A percentile compares a stretch with the other conserved stretches of the same genome.
Evolutionary conservation across 2,797 vertebrate genomes (phyloP).

Genomic region (Hyperoplus lanceolatus): DNA sequence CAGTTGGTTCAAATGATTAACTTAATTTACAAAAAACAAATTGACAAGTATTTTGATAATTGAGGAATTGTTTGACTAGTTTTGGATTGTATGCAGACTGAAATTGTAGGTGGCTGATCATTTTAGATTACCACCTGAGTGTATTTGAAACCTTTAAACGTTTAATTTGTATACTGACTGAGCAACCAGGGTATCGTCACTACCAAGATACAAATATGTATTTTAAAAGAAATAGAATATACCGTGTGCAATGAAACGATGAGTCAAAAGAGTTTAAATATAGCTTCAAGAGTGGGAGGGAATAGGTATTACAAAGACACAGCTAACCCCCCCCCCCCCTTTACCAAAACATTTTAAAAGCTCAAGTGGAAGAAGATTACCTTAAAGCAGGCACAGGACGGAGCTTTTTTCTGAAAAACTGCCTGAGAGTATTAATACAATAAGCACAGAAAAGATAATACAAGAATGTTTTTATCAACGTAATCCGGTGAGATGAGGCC

Average conservation of each 20-base stretch:
- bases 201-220: conserved; percentile 15
- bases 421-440: conserved; percentile 83
- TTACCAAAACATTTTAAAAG: conserved; percentile 76
- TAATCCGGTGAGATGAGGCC: conserved; percentile 85
- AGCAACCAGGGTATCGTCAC: not conserved
- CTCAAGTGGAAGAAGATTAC: conserved; percentile 85
- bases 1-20: not conserved
- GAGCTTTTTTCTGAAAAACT: conserved; percentile 77
- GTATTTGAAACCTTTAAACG: conserved; percentile 5
- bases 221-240: conserved; percentile 26
- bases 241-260: conserved; percentile 17
- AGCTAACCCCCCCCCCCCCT: conserved; percentile 28
- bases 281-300: conserved; percentile 54
- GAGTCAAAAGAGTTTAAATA: conserved; percentile 45
- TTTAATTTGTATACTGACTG: conserved; percentile 8
- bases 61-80: not conserved
- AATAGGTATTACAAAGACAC: conserved; percentile 67
- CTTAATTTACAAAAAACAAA: not conserved
- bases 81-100: too few relatives aligned
- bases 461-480: conserved; percentile 87
- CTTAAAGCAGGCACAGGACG: conserved; percentile 77
- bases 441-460: conserved; percentile 87
- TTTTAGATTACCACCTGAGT: too few relatives aligned
- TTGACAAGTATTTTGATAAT: not conserved
- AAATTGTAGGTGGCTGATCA: too few relatives aligned